These are phyloP conservation scores for Bombus waltoni DNA, from an alignment of 1,140 invertebrate genomes.

Conservation along the genomic window DNA sequence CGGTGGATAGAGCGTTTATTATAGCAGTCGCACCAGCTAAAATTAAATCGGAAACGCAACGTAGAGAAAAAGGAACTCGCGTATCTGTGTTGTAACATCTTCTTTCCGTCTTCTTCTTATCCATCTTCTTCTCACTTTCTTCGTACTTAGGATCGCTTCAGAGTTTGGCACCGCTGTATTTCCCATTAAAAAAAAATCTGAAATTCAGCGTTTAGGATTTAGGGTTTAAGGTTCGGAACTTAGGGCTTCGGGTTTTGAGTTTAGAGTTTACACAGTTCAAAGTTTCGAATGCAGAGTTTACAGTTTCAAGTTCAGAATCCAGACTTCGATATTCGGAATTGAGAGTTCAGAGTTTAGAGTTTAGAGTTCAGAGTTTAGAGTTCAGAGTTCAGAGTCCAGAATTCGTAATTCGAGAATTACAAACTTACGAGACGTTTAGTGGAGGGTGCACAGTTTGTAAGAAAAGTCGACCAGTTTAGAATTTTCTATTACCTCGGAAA, in stretches of 20 bases:
- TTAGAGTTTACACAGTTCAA: no score
- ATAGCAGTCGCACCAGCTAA: background rate
- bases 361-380: no score
- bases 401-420: no score
- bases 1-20: conserved; percentile 10
- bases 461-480: background rate
- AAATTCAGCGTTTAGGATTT: background rate
- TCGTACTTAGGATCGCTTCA: background rate
- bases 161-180: no score
- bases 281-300: no score
- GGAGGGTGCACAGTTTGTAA: no score
- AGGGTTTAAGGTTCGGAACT: background rate
- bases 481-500: background rate
- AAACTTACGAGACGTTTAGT: no score
- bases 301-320: no score
- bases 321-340: no score
- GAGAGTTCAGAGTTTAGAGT: no score
- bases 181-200: background rate
- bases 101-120: background rate
- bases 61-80: background rate
- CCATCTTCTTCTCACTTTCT: background rate
- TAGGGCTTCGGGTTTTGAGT: no score
- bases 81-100: background rate
- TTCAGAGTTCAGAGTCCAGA: no score
- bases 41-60: conserved; percentile 28